A percentile compares a stretch with the other conserved stretches of the same genome.
Evolutionary conservation across 2,113 vertebrate species (phyloP).

Genomic region (Odocoileus hemionus): DNA sequence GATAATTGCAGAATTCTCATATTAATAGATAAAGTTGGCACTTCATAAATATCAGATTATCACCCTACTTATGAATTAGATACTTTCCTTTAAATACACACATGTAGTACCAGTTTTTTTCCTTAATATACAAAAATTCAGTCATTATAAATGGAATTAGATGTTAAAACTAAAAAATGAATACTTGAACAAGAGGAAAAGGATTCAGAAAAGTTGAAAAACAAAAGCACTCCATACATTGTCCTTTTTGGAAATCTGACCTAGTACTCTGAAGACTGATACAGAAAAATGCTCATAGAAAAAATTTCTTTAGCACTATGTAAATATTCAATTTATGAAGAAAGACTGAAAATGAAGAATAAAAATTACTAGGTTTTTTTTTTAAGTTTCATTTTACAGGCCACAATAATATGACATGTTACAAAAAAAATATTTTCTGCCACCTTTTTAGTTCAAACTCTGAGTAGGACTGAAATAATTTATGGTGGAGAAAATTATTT

Average conservation of each 20-base stretch:
- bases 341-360: not conserved
- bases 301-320: not conserved
- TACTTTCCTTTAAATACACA: conserved; percentile 43
- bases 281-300: not conserved
- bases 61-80: conserved; percentile 1
- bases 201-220: conserved; percentile 15
- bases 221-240: not conserved
- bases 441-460: conserved; percentile 51
- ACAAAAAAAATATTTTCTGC: conserved; percentile 50
- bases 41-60: conserved; percentile 54
- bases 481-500: conserved; percentile 81
- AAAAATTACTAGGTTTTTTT: not conserved
- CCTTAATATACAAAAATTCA: conserved; percentile 32
- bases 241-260: not conserved
- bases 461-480: conserved; percentile 76
- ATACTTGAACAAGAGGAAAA: not conserved
- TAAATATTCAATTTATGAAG: conserved; percentile 21
- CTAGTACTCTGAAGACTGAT: not conserved
- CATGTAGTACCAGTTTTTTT: not conserved
- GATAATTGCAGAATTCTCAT: not conserved
- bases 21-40: conserved; percentile 9
- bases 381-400: conserved; percentile 20
- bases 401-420: not conserved
- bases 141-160: conserved; percentile 23
- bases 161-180: conserved; percentile 52